Base-by-base conservation (phyloP, 2,888 invertebrate species). In the Empis stercorea region DNA sequence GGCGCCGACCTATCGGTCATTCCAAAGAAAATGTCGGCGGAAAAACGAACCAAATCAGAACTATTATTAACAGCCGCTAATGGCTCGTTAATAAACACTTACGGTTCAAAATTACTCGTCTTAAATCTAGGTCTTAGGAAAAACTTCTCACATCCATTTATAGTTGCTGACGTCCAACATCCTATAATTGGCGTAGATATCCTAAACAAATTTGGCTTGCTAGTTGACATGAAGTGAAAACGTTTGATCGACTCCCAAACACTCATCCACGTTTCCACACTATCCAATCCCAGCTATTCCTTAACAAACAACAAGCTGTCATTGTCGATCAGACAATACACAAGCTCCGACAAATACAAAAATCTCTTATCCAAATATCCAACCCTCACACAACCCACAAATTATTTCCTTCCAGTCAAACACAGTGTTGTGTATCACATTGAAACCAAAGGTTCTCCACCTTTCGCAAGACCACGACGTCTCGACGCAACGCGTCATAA, bases 361-460 rank as follows among this genome's bases (percentile, higher is more conserved):
- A 39, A 42, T 38, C 16, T 39, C 10, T n/a, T 20, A 30, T 16
- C 23, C 30, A 40, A 30, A 3, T 27, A 30, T 16, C 30, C 42
- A 38, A 27, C 3, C 16, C 11, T 41, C 34, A 27, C 16, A 16
- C 17, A 23, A 14, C n/a, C 23, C n/a, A 32, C 14, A 34, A 34
- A 11, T 20, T 34, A 34, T 30, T 41, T 32, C 10, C 20, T 9
- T 30, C 20, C 11, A 32, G 27, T 32, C 32, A 30, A 13, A 39
- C 45, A 30, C 30, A 38, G 32, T 39, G 45, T 15, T 2, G 45
- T 40, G 4, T 16, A 45, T 14, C 40, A 39, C 20, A 30, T 38
- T 39, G 39, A 30, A 3, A 45, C 14, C 10, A 30, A 30, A 30
- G 30, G 44, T 37, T 37, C 15, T 10, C 17, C 34, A 23, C 75